Evolutionary conservation across 1,140 invertebrate species (phyloP), one percentile per base, ranked within the genome.

Genomic region (Drosophila sp.): DNA sequence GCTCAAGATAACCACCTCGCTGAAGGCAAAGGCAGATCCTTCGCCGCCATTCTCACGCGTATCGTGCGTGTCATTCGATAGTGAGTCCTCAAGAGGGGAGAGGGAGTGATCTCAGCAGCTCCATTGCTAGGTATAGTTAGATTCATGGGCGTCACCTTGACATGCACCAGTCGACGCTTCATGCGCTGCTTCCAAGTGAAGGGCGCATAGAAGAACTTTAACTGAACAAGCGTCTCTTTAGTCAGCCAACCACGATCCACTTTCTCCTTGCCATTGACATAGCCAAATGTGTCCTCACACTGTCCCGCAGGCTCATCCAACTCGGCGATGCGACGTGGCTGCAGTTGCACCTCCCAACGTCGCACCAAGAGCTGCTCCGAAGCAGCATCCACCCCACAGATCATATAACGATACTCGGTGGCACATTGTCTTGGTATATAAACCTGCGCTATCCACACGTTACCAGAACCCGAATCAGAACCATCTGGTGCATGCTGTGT

Each of bases 201-300:
- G 1, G 97, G 96, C 86, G 96, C 96, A 78, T 96, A 95, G 80
- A 95, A 95, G 80, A 98, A 93, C 91, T 97, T 97, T 46, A 99
- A 94, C 91, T 98, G 97, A 48, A 98, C 94, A 51, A 97, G 93
- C 29, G 95, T 96, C 91, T 98, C 97, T 63, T 95, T 94, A 21
- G 95, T 97, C 0, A 99, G 92, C 97, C 97, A 99, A 0, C 97
- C 97, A 53, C 94, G 94, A 80, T 96, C 95, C 8, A 97, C 92
- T 73, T 94, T 94, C 27, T 93, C 92, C 38, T 93, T 92, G 14
- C 94, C 93, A 70, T 93, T 93, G 0, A 72, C 18, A 9, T 61
- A 70, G 13, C 96, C 96, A 92, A 96, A 96, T 29, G 92, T 93
- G 27, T 95, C 94, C 2, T 90, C 78, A 7, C 36, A 69, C 72